Evolutionary conservation across 2,113 vertebrate species (phyloP).

Genomic region (Ailuropoda melanoleuca): DNA sequence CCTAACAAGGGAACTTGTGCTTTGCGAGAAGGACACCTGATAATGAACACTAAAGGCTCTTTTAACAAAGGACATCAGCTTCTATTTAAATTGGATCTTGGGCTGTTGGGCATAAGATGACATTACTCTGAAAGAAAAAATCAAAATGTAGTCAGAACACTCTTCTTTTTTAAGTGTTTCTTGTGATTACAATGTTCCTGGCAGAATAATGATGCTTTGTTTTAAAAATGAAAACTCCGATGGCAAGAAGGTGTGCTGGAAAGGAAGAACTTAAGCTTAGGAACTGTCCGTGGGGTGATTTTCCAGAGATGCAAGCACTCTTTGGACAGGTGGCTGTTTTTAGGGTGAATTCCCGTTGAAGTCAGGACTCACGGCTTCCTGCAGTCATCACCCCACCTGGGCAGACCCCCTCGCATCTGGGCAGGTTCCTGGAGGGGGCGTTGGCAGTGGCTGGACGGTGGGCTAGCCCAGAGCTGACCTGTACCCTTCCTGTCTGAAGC

Average conservation of each 20-base stretch:
- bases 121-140: background rate
- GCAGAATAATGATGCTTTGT: background rate
- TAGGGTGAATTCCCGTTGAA: background rate
- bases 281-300: background rate
- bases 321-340: background rate
- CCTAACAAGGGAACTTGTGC: background rate
- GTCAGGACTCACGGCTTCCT: background rate
- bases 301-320: background rate
- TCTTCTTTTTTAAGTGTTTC: background rate
- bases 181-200: background rate
- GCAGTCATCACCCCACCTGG: background rate
- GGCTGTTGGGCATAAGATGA: background rate
- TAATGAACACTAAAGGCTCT: background rate
- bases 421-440: background rate
- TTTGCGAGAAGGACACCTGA: background rate
- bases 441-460: rapidly evolving
- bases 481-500: background rate
- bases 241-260: background rate
- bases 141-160: background rate
- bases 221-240: background rate
- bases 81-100: background rate
- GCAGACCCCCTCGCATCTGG: background rate
- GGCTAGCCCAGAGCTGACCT: background rate
- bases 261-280: background rate
- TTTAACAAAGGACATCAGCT: background rate